Evolutionary conservation across 53 echinoderm and acorn worm species (phyloP).

Genomic region (Arbacia lixula): DNA sequence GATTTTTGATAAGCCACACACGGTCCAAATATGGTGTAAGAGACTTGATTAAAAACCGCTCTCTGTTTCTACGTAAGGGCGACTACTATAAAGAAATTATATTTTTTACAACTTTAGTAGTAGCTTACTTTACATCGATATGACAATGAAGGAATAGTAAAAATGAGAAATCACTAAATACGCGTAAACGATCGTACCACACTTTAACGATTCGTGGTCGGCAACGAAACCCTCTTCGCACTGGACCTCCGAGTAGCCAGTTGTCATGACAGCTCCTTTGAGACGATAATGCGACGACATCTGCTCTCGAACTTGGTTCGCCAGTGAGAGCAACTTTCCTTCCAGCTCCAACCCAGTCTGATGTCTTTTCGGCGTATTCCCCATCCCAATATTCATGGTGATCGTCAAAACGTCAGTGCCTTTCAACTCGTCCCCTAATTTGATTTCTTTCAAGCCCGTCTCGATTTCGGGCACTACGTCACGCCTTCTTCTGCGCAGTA

Average conservation of each 20-base stretch:
- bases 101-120: too few species aligned
- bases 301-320: background rate
- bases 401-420: background rate
- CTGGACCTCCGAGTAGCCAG: conserved; percentile 4
- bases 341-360: conserved; percentile 1
- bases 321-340: background rate
- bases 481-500: background rate
- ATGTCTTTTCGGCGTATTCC: background rate
- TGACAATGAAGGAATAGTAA: too few species aligned
- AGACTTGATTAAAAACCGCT: too few species aligned
- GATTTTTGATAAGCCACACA: too few species aligned
- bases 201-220: conserved; percentile 22
- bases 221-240: conserved; percentile 39
- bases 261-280: background rate
- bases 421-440: background rate
- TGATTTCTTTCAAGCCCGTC: background rate
- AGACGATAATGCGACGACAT: background rate
- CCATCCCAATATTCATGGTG: background rate
- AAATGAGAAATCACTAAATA: background rate
- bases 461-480: background rate
- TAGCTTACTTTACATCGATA: too few species aligned
- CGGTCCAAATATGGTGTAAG: too few species aligned
- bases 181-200: background rate
- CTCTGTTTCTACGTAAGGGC: too few species aligned
- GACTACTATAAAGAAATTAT: too few species aligned